Base-by-base conservation (phyloP, 2,888 invertebrate genomes). In the Ferdinandea cuprea region DNA sequence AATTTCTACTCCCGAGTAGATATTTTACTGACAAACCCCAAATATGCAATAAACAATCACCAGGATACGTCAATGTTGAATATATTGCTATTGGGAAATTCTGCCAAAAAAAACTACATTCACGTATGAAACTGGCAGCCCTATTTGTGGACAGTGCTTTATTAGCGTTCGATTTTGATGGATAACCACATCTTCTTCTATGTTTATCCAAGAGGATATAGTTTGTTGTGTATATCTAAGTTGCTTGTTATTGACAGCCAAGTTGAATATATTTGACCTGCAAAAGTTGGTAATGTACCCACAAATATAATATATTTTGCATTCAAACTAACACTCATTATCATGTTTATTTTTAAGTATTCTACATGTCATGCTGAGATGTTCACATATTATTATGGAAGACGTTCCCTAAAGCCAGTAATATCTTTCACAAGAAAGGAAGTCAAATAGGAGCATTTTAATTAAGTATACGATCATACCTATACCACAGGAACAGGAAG, bases 401-500 rank as follows among this genome's bases (percentile, higher is more conserved):
- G 25, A 19, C 17, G 40, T 25, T 40, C 25, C 7, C 9, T 7
- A 13, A 6, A 15, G 37, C 35, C 28, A 56, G 46, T 46, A 63
- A 13, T 52, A 30, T 72, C 35, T 54, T 21, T 15, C 46, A 9
- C 35, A 46, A 54, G 40, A 2, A 54, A 40, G 19, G 9, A 69
- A 56, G 56, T 63, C 63, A 30, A 77, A 63, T 56, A 56, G 32
- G 19, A 25, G 13, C 15, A 61, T 32, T 61, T 59, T 61, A 42
- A 71, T 71, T 52, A 50, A 61, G 48, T 48, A 46, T 46, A n/a
- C n/a, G n/a, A n/a, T n/a, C n/a, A n/a, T n/a, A n/a, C n/a, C n/a
- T n/a, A 35, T 46, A 37, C 32, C 21, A n/a, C n/a, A n/a, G n/a
- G n/a, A 17, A 46, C 40, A 17, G 56, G 25, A 30, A 28, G n/a